Evolutionary conservation across 2,113 vertebrate species (phyloP).

Genomic region (Nesogale talazaci): DNA sequence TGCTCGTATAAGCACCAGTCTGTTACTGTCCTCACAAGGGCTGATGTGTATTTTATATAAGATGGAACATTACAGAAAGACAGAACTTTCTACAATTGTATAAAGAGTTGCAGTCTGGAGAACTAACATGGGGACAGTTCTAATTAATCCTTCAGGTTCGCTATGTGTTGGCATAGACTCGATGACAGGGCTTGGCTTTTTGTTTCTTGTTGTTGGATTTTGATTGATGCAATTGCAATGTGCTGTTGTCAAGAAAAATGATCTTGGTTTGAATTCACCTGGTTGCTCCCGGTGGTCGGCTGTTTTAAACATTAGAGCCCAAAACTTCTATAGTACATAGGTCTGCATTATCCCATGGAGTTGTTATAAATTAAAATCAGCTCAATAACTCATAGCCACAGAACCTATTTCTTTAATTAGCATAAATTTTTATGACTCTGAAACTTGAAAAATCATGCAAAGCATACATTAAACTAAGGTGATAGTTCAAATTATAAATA

Average conservation of each 20-base stretch:
- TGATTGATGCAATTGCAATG: background rate
- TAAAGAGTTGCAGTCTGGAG: too few relatives aligned
- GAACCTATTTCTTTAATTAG: background rate
- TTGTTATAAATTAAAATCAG: background rate
- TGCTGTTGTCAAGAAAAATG: background rate
- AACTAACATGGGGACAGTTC: too few relatives aligned
- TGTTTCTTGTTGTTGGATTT: too few relatives aligned
- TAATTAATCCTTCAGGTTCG: too few relatives aligned
- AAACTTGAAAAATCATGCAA: background rate
- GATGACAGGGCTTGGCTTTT: too few relatives aligned
- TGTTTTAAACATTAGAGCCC: background rate
- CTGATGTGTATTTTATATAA: too few relatives aligned
- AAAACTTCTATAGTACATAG: background rate
- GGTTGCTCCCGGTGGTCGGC: background rate
- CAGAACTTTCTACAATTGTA: too few relatives aligned
- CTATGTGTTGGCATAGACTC: too few relatives aligned
- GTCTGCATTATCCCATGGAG: background rate
- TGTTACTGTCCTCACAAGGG: too few relatives aligned
- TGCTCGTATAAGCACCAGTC: too few relatives aligned
- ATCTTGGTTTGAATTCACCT: background rate
- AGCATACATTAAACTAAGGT: background rate
- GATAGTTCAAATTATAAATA: constrained; percentile 2
- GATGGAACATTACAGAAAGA: too few relatives aligned
- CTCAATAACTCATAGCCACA: background rate
- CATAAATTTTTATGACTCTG: constrained; percentile 4